Evolutionary conservation across 2,113 vertebrate species (phyloP).

Genomic region (Crotalus tigris): DNA sequence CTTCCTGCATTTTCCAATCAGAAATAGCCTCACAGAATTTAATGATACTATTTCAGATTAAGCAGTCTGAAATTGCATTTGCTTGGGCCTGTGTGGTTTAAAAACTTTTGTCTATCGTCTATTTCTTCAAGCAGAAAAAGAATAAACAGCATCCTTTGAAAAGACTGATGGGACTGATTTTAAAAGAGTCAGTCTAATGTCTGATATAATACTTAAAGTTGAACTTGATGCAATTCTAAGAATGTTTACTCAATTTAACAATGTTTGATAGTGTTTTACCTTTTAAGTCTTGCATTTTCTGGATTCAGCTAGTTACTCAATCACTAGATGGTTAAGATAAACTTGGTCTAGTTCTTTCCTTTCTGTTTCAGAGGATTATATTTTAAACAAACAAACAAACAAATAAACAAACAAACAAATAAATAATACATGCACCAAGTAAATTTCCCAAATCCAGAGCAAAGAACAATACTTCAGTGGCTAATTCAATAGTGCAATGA

Average conservation of each 20-base stretch:
- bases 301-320: background rate
- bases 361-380: background rate
- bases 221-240: background rate
- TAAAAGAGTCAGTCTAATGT: too few relatives aligned
- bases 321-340: background rate
- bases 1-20: background rate
- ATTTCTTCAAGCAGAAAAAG: background rate
- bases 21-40: background rate
- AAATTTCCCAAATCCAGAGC: background rate
- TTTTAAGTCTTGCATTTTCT: background rate
- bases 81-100: accelerated
- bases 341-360: background rate
- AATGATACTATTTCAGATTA: background rate
- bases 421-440: background rate
- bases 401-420: background rate
- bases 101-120: background rate
- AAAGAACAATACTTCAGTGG: background rate
- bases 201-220: background rate
- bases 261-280: background rate
- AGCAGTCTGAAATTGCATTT: background rate
- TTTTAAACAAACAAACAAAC: background rate
- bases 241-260: background rate
- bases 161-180: background rate
- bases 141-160: background rate
- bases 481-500: background rate